Conservation (phyloP, 2,888 invertebrate genomes). For the Peribatodes rhomboidaria region DNA sequence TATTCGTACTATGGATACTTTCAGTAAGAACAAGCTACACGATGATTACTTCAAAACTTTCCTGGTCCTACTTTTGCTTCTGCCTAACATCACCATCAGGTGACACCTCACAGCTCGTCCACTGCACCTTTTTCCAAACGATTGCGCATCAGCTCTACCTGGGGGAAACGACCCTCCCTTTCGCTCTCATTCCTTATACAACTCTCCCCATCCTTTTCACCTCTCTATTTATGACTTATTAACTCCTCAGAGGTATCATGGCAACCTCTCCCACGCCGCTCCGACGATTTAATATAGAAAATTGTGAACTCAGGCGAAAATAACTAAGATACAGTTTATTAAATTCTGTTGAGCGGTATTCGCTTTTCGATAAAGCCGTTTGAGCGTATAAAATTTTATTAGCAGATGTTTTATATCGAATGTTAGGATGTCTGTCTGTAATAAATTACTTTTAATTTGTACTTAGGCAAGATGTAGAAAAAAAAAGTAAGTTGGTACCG, state of each 20-base stretch:
- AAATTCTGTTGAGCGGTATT: conserved; percentile 70
- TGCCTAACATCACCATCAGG: conserved; percentile 66
- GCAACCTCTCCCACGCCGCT: conserved; percentile 78
- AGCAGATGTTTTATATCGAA: neutral
- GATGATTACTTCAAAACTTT: neutral
- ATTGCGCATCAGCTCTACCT: conserved; percentile 79
- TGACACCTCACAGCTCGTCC: conserved; percentile 75
- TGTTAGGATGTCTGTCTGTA: no score
- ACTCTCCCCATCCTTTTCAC: conserved; percentile 63
- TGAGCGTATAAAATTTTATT: conserved; percentile 6
- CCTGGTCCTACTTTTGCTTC: conserved; percentile 50
- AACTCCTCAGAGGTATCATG: conserved; percentile 85
- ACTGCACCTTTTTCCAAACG: conserved; percentile 84
- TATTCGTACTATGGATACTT: no score
- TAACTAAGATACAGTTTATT: conserved; percentile 79
- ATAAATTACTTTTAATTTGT: no score
- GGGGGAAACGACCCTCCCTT: conserved; percentile 67
- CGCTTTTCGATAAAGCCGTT: conserved; percentile 30
- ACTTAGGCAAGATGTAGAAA: no score
- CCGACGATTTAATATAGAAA: conserved; percentile 82
- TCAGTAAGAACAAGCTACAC: no score
- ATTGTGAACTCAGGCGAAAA: conserved; percentile 80
- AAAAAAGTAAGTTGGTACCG: no score
- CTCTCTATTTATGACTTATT: conserved; percentile 85
- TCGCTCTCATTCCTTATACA: conserved; percentile 51